Conservation (phyloP, 2,888 invertebrate species). For the Pterostichus madidus region DNA sequence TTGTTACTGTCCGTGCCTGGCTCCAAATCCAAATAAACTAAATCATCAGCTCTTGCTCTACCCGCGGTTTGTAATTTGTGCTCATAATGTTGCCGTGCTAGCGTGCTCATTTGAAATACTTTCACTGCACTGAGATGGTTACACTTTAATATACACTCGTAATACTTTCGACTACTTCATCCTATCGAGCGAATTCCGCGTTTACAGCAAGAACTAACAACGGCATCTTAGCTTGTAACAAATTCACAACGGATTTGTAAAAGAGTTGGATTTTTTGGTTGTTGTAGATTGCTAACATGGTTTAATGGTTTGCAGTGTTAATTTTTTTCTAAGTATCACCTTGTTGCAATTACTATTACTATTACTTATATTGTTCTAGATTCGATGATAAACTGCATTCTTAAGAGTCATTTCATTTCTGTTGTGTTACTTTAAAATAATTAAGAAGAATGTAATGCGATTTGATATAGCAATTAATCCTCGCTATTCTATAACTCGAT, state of each 20-base stretch:
- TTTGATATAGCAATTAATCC: too few species aligned
- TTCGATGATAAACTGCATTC: constrained; percentile 2
- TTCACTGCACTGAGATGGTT: constrained; percentile 54
- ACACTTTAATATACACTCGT: constrained; percentile 56
- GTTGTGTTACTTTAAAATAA: too few species aligned
- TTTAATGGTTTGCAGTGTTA: constrained; percentile 3
- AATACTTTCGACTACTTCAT: constrained; percentile 37
- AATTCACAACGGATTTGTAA: not conserved
- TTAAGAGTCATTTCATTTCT: not conserved
- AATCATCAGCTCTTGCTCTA: not conserved
- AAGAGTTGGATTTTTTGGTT: not conserved
- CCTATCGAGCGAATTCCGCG: constrained; percentile 31
- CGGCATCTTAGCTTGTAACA: not conserved
- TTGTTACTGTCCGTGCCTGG: too few species aligned
- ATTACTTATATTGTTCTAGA: not conserved
- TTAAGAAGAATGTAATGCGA: not conserved
- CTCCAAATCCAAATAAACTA: too few species aligned
- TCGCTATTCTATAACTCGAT: too few species aligned
- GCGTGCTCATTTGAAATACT: constrained; percentile 29
- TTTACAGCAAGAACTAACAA: constrained; percentile 16
- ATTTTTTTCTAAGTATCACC: not conserved
- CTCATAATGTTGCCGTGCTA: not conserved
- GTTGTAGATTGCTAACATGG: not conserved
- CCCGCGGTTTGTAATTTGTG: too few species aligned
- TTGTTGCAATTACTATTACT: not conserved